Evolutionary conservation across 2,113 vertebrate genomes (phyloP).

Genomic region (Tursiops truncatus): DNA sequence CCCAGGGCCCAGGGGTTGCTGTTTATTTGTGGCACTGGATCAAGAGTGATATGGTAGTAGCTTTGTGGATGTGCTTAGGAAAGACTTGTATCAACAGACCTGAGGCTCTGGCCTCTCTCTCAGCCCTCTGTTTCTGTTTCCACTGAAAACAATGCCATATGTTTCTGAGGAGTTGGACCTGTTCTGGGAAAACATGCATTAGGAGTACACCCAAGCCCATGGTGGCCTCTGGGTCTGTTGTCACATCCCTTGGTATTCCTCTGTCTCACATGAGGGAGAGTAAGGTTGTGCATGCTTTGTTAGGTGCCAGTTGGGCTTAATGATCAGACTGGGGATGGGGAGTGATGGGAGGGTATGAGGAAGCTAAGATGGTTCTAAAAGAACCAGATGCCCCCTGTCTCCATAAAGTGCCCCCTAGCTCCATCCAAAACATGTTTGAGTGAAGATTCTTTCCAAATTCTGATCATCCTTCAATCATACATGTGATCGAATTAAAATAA

Average conservation of each 20-base stretch:
- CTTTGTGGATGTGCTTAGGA: constrained; percentile 43
- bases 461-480: not conserved
- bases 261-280: not conserved
- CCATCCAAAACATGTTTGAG: not conserved
- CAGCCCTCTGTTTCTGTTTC: not conserved
- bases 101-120: constrained; percentile 6
- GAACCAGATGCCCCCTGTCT: not conserved
- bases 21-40: constrained; percentile 49
- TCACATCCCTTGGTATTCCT: not conserved
- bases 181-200: constrained; percentile 27
- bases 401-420: not conserved
- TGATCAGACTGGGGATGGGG: not conserved
- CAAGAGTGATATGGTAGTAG: constrained; percentile 58
- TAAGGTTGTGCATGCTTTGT: not conserved
- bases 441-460: not conserved
- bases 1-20: constrained; percentile 42
- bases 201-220: not conserved
- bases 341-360: not conserved
- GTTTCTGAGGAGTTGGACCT: constrained; percentile 34
- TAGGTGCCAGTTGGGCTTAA: not conserved
- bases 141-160: constrained; percentile 46
- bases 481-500: not conserved
- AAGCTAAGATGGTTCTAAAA: not conserved
- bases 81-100: constrained; percentile 56
- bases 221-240: constrained; percentile 4